A percentile compares a stretch with the other conserved stretches of the same genome.
These are phyloP conservation scores for Chloropsis hardwickii DNA, from an alignment of 2,113 vertebrate species.

Conservation along the genomic window DNA sequence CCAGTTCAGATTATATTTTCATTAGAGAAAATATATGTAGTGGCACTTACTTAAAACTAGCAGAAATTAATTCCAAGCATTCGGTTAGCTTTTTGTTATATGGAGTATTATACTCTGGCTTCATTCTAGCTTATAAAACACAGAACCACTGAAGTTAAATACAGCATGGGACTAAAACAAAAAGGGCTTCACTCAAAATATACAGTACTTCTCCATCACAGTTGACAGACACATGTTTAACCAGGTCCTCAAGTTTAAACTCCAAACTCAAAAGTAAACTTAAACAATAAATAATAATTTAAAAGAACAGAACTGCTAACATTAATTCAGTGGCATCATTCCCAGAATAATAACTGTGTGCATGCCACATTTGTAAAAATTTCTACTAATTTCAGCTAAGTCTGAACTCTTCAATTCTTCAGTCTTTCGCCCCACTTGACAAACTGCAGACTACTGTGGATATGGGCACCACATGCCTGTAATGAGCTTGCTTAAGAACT, in stretches of 20 bases:
- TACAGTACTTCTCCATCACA: neutral
- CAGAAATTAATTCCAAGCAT: neutral
- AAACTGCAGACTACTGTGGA: neutral
- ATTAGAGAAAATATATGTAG: neutral
- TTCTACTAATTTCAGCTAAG: neutral
- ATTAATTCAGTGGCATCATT: neutral
- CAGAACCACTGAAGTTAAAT: neutral
- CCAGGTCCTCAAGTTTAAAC: neutral
- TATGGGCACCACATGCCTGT: neutral
- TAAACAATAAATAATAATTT: neutral
- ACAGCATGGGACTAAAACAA: neutral
- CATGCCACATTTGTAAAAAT: neutral
- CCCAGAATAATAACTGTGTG: neutral
- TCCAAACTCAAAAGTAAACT: neutral
- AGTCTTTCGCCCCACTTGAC: neutral
- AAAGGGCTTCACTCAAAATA: neutral
- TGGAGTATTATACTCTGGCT: neutral
- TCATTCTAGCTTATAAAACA: neutral
- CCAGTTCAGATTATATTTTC: neutral
- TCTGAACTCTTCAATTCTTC: neutral
- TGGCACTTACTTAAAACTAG: neutral
- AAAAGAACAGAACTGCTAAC: neutral
- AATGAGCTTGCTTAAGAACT: neutral
- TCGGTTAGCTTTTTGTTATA: neutral
- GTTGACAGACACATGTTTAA: neutral